Evolutionary conservation across 2,888 invertebrate species (phyloP), one percentile per base, ranked within the genome.

Genomic region (Pterobdella sp.): DNA sequence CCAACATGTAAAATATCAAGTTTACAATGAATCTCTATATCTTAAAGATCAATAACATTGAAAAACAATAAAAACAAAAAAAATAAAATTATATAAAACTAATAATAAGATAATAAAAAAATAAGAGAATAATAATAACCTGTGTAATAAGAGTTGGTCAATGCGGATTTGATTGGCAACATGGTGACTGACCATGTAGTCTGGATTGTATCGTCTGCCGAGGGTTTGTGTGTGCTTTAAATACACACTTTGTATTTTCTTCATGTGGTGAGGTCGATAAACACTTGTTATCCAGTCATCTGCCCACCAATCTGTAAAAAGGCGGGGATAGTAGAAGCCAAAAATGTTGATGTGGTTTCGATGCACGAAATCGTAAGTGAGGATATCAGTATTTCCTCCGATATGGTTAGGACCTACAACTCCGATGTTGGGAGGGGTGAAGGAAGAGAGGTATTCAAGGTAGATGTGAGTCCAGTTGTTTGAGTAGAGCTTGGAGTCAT

Each of bases 241-340:
- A 1, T 36, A 31, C 18, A 76, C 49, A 22, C 70, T 36, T 14
- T 26, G 14, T 29, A 75, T 31, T 65, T 77, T 77, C 37, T 29
- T 60, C 31, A 68, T 60, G n/a, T 75, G 70, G 31, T 37, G 72
- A 18, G 76, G 76, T 60, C 60, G 29, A 72, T 77, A 77, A 22
- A 77, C 77, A 22, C 60, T 37, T 26, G 77, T 77, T 31, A 77
- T 76, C 77, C 77, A 77, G 72, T 75, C 74, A 63, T 77, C 77
- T 0, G 74, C 77, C 35, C 63, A 77, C 77, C 77, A 77, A 37
- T 77, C 75, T 2, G 73, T 66, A 68, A 77, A 77, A 7, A 60
- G 29, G 26, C 76, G 66, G 0, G 77, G 77, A 42, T 77, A 77
- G 68, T 77, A 77, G 52, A 77, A 77, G 10, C 77, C 77, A 66